Conservation (phyloP, 2,113 vertebrate genomes). For the Planiliza haematocheilus region DNA sequence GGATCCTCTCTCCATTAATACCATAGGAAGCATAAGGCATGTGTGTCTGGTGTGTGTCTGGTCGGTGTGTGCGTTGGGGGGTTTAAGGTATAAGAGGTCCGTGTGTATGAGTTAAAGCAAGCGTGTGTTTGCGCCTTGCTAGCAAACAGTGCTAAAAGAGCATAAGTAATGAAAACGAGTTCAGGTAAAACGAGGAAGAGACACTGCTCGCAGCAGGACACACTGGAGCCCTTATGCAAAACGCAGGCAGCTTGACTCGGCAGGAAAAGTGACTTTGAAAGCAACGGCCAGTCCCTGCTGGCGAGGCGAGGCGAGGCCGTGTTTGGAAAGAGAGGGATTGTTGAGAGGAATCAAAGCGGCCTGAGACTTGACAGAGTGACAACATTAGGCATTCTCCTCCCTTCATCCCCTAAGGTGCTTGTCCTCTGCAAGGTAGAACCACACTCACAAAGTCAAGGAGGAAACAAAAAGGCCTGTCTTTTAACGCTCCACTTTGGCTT, state of each 20-base stretch:
- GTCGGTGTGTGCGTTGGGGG: background rate
- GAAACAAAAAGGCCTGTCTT: constrained; percentile 11
- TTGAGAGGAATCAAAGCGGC: constrained; percentile 74
- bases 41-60: background rate
- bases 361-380: constrained; percentile 69
- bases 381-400: constrained; percentile 77
- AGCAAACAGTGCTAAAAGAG: background rate
- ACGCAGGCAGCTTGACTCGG: constrained; percentile 44
- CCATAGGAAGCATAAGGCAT: constrained; percentile 30
- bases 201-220: background rate
- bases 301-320: constrained; percentile 4
- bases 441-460: constrained; percentile 63
- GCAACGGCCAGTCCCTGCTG: constrained; percentile 59
- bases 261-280: constrained; percentile 79
- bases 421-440: constrained; percentile 74
- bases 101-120: background rate
- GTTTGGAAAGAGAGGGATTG: constrained; percentile 62
- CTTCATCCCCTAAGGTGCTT: constrained; percentile 68
- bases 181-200: background rate
- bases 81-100: too few relatives aligned
- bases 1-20: constrained; percentile 65
- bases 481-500: too few relatives aligned
- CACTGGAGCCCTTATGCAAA: constrained; percentile 22
- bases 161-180: constrained; percentile 3
- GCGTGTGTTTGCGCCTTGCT: background rate